Evolutionary conservation across 2,113 vertebrate genomes (phyloP).

Genomic region (Chloroceryle aenea): DNA sequence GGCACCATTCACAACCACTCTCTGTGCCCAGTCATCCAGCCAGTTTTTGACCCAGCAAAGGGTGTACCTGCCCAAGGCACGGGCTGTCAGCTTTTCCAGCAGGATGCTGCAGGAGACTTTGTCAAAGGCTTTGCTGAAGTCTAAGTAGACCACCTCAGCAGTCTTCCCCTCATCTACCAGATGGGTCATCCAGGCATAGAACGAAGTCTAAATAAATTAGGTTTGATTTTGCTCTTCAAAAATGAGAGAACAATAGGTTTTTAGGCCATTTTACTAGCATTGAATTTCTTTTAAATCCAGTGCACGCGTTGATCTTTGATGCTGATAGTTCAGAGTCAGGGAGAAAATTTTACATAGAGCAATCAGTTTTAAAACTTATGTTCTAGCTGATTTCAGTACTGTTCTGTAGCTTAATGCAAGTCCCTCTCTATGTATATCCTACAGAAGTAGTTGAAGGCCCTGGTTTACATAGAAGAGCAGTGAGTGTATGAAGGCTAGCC

Average conservation of each 20-base stretch:
- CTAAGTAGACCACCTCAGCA: no score
- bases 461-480: background rate
- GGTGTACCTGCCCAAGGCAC: no score
- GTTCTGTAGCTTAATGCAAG: background rate
- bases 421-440: background rate
- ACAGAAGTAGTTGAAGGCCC: background rate
- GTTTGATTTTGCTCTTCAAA: background rate
- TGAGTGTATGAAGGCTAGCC: background rate
- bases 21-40: no score
- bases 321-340: background rate
- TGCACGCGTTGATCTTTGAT: background rate
- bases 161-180: no score
- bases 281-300: background rate
- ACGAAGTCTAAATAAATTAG: background rate
- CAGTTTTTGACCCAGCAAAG: no score
- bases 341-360: background rate
- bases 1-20: no score
- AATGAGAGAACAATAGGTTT: background rate
- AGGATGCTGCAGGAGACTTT: no score
- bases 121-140: no score
- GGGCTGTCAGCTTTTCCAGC: no score
- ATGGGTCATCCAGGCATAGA: no score
- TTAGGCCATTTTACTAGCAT: background rate
- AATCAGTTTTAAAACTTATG: background rate
- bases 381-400: background rate